Percentiles rank a stretch among this genome's conserved stretches.
These are phyloP conservation scores for Mormyrops boulengeri DNA, from an alignment of 2,797 vertebrate genomes.

Conservation along the genomic window DNA sequence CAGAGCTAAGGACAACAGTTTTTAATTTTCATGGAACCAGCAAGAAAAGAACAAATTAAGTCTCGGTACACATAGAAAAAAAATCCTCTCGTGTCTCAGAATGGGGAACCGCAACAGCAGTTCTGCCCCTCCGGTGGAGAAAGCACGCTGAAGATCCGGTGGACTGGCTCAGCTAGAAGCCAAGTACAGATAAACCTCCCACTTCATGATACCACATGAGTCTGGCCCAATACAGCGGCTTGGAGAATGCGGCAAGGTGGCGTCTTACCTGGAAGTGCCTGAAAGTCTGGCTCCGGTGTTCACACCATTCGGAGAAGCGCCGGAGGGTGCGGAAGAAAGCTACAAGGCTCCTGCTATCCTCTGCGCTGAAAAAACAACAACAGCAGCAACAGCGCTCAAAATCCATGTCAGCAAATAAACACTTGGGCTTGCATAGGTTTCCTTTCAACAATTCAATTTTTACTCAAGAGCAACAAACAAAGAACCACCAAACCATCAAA, in stretches of 20 bases:
- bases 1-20: neutral
- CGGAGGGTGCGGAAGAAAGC: constrained; percentile 76
- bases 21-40: neutral
- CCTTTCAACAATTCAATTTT: neutral
- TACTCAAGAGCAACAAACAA: neutral
- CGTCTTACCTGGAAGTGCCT: constrained; percentile 77
- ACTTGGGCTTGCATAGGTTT: neutral
- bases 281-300: constrained; percentile 69
- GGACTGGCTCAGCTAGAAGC: neutral
- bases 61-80: neutral
- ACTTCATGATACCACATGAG: neutral
- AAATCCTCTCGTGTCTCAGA: neutral
- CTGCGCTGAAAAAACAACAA: constrained; percentile 54
- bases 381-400: neutral
- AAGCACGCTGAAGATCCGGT: neutral
- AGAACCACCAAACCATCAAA: neutral
- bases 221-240: neutral
- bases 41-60: neutral
- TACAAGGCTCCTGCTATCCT: constrained; percentile 65
- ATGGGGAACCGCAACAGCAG: neutral
- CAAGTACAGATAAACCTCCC: neutral
- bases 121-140: neutral
- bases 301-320: constrained; percentile 65
- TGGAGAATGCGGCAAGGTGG: neutral
- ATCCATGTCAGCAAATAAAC: neutral